phyloP scores from a whole-genome alignment of 2,888 invertebrate species.

The Drosophila monieri region DNA sequence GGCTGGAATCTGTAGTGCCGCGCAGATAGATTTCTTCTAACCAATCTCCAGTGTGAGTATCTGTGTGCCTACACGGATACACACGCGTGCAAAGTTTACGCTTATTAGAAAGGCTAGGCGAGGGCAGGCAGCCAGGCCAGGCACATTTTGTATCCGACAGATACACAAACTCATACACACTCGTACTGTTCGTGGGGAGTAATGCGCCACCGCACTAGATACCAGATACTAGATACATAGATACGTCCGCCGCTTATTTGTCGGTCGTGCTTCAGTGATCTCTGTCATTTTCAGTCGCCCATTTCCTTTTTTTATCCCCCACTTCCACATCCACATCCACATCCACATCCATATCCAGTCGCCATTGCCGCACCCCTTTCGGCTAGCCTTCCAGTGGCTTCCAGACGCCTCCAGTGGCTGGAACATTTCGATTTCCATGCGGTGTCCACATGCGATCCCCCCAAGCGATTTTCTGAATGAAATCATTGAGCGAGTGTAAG shows the following conservation, averaged over 20 bases:
- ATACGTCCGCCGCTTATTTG: slow-evolving; percentile 61
- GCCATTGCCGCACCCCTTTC: slow-evolving; percentile 63
- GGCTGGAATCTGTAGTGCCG: no score
- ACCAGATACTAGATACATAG: slow-evolving; percentile 60
- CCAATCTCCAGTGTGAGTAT: slow-evolving; percentile 10
- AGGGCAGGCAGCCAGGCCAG: slow-evolving; percentile 17
- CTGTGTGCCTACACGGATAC: not conserved
- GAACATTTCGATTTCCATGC: slow-evolving; percentile 49
- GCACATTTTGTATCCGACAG: slow-evolving; percentile 35
- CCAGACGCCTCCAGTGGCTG: slow-evolving; percentile 46
- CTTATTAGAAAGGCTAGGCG: slow-evolving; percentile 28
- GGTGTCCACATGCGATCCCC: slow-evolving; percentile 38
- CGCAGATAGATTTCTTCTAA: slow-evolving; percentile 7
- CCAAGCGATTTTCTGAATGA: slow-evolving; percentile 51
- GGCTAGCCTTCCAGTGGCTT: slow-evolving; percentile 42
- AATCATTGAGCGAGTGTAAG: slow-evolving; percentile 22
- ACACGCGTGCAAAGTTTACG: slow-evolving; percentile 5
- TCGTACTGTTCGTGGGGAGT: slow-evolving; percentile 36
- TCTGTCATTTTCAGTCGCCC: slow-evolving; percentile 78
- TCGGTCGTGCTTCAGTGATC: slow-evolving; percentile 80
- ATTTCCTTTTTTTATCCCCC: slow-evolving; percentile 62
- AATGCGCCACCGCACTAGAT: slow-evolving; percentile 47
- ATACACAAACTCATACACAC: slow-evolving; percentile 21
- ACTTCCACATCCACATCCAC: slow-evolving; percentile 37
- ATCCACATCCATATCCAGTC: slow-evolving; percentile 22